Percentiles rank a stretch among this genome's conserved stretches.
Evolutionary conservation across 2,797 vertebrate species (phyloP).

Genomic region (Arrhamphus sclerolepis): DNA sequence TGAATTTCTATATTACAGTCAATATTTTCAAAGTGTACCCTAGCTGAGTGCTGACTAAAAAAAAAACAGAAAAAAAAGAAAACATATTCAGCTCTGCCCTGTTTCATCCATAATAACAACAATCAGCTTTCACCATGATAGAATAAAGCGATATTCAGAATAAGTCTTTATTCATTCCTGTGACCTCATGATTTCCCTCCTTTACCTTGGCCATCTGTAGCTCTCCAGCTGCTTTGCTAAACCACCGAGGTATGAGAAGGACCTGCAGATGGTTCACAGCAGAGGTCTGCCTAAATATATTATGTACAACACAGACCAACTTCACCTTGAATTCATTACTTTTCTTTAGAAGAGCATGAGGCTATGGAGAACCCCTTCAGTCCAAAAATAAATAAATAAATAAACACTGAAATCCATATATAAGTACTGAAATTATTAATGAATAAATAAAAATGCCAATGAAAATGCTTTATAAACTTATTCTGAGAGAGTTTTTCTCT

Average conservation of each 20-base stretch:
- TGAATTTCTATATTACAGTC: slow-evolving; percentile 37
- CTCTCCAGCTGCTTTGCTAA: slow-evolving; percentile 82
- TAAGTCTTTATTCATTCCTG: slow-evolving; percentile 26
- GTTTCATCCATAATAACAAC: slow-evolving; percentile 25
- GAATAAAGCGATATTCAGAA: neutral
- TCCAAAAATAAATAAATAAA: too few relatives aligned
- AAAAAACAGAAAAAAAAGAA: slow-evolving; percentile 2
- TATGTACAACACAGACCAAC: slow-evolving; percentile 77
- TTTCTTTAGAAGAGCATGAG: slow-evolving; percentile 54
- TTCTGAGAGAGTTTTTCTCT: too few relatives aligned
- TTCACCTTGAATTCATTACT: slow-evolving; percentile 79
- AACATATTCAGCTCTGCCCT: slow-evolving; percentile 5
- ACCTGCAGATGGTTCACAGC: slow-evolving; percentile 79
- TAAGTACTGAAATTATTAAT: too few relatives aligned
- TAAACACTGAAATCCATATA: too few relatives aligned
- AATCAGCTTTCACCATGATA: slow-evolving; percentile 32
- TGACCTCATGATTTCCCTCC: slow-evolving; percentile 48
- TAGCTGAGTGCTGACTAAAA: slow-evolving; percentile 1
- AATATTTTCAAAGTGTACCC: slow-evolving; percentile 18
- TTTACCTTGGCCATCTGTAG: slow-evolving; percentile 79
- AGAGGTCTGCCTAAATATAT: slow-evolving; percentile 83
- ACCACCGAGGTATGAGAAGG: slow-evolving; percentile 63
- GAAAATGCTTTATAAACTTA: too few relatives aligned
- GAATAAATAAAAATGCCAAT: too few relatives aligned
- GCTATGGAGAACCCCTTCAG: too few relatives aligned